Evolutionary conservation across 35 echinoderm and acorn worm species (phyloP).

Genomic region (Patiria miniata): DNA sequence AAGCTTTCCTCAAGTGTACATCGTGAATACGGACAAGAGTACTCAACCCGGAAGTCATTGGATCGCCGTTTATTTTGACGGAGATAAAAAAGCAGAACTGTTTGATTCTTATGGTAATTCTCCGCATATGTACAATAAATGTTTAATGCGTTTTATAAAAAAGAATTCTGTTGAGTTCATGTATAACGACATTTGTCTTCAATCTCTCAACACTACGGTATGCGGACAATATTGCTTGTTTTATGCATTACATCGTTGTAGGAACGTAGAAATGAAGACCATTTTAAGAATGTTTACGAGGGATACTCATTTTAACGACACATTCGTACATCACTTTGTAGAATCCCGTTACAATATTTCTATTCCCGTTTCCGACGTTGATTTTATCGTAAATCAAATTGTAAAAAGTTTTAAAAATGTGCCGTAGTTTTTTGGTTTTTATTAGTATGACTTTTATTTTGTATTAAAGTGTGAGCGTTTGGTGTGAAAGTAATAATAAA

Average conservation of each 20-base stretch:
- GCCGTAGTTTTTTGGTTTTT: too few relatives aligned
- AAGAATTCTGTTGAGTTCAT: background rate
- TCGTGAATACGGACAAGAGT: too few relatives aligned
- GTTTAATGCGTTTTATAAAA: constrained; percentile 13
- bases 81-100: constrained; percentile 8
- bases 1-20: too few relatives aligned
- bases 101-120: constrained; percentile 49
- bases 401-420: too few relatives aligned
- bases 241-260: constrained; percentile 22
- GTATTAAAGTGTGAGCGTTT: too few relatives aligned
- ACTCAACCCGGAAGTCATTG: too few relatives aligned
- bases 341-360: background rate
- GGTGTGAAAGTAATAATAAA: background rate
- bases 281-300: background rate
- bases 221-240: constrained; percentile 63
- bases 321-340: background rate
- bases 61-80: constrained; percentile 33
- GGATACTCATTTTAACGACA: background rate
- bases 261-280: constrained; percentile 13
- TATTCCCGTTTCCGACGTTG: too few relatives aligned
- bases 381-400: too few relatives aligned
- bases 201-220: constrained; percentile 32
- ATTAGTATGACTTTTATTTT: too few relatives aligned
- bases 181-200: constrained; percentile 12
- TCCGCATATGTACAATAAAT: constrained; percentile 3